Base-by-base conservation (phyloP, 2,888 invertebrate species). In the Spisula solida region DNA sequence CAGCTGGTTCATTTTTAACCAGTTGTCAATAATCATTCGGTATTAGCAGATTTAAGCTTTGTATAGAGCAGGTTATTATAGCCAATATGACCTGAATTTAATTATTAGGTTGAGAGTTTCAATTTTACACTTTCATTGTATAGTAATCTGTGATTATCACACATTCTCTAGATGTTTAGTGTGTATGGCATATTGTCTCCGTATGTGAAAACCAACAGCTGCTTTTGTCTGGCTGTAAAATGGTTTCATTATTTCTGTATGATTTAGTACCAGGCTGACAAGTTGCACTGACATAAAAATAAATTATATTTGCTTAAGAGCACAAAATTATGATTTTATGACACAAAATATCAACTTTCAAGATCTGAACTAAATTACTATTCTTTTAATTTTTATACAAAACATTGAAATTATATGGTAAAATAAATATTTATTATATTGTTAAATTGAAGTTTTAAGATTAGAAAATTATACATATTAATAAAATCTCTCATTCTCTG, bases 201-300 rank as follows among this genome's bases (percentile, higher is more conserved):
- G 10, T 34, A 31, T 75, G 75, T 75, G 75, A 75, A 75, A 75
- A 16, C 31, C 6, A 75, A 75, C 75, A 75, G 75, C 31, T 75
- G 75, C 14, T 34, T 2, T 2, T 34, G 16, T 31, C 31, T 31
- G 29, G 31, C 14, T 75, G 16, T 75, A 34, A 75, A 75, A 25
- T 31, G n/a, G 34, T 75, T 75, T 75, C 75, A 75, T 75, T 75
- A 75, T 75, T 75, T 31, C 31, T 75, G 75, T 75, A 75, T 75
- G 75, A 75, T 14, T 31, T 16, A 75, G 16, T 14, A 75, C 31
- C 25, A 66, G 25, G 6, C 1, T 16, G 31, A 14, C 34, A 25
- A 18, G 31, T 75, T 31, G 75, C 41, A 75, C 29, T 60, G 60
- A n/a, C 60, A 60, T 60, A n/a, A n/a, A n/a, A n/a, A n/a, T n/a